Conservation (phyloP, 2,888 invertebrate species). For the Synergus itoensis region DNA sequence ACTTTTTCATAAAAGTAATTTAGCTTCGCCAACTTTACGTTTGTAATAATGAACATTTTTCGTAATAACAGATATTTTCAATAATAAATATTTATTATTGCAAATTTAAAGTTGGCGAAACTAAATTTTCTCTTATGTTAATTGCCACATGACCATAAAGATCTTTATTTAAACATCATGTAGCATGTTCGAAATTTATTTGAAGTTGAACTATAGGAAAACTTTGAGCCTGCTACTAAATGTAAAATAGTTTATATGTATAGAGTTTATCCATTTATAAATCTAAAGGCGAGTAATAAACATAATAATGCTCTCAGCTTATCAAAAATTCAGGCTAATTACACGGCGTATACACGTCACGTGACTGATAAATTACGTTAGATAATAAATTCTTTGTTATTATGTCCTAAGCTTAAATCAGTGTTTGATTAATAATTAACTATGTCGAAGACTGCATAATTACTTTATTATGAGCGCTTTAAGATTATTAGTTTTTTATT, state of each 20-base stretch:
- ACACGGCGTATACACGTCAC: background rate
- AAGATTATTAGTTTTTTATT: conserved; percentile 11
- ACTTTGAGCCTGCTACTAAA: background rate
- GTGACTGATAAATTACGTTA: background rate
- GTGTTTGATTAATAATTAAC: background rate
- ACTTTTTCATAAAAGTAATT: too few relatives aligned
- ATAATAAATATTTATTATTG: too few relatives aligned
- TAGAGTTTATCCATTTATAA: background rate
- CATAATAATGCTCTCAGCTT: background rate
- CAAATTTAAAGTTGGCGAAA: too few relatives aligned
- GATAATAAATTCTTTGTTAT: conserved; percentile 25
- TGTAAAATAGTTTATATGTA: background rate
- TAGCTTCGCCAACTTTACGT: too few relatives aligned
- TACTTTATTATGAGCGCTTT: background rate
- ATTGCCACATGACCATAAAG: background rate
- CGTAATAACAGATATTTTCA: background rate
- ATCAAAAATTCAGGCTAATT: conserved; percentile 30
- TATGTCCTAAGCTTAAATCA: conserved; percentile 18
- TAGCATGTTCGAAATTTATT: background rate
- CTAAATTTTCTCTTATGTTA: too few relatives aligned
- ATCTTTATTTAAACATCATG: background rate
- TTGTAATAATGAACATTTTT: too few relatives aligned
- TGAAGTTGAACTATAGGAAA: background rate
- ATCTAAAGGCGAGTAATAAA: background rate
- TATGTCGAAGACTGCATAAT: conserved; percentile 7